Evolutionary conservation across 2,797 vertebrate genomes (phyloP).

Genomic region (Chromis chromis): DNA sequence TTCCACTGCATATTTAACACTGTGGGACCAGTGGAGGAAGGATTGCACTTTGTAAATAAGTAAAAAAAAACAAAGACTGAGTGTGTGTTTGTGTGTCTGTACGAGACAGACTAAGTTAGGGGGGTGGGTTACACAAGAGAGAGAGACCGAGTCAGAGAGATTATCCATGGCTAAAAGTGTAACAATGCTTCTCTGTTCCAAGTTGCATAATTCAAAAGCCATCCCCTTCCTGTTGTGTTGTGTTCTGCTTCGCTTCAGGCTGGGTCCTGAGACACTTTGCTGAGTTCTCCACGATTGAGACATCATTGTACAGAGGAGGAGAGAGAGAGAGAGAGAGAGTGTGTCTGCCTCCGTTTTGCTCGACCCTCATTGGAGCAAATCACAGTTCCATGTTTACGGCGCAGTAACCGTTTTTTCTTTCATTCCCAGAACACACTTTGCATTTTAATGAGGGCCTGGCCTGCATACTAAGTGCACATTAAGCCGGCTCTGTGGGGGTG

Average conservation of each 20-base stretch:
- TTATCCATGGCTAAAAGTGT: constrained; percentile 71
- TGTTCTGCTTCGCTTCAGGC: constrained; percentile 58
- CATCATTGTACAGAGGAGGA: constrained; percentile 48
- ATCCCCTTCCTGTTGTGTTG: constrained; percentile 47
- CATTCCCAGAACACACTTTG: constrained; percentile 75
- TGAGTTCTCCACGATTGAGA: constrained; percentile 56
- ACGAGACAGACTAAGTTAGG: neutral
- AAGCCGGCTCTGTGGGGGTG: constrained; percentile 68
- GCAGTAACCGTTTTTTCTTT: constrained; percentile 33
- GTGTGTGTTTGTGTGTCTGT: constrained; percentile 1
- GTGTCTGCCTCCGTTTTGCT: constrained; percentile 56
- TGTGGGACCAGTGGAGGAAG: constrained; percentile 34
- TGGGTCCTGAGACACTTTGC: constrained; percentile 55
- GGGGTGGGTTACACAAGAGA: constrained; percentile 22
- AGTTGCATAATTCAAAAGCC: constrained; percentile 78
- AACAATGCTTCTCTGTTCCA: constrained; percentile 71
- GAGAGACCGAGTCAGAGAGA: constrained; percentile 41
- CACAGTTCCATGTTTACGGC: constrained; percentile 77
- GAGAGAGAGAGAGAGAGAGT: neutral
- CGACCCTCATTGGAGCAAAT: constrained; percentile 70
- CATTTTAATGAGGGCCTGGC: constrained; percentile 79
- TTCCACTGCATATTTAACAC: constrained; percentile 75
- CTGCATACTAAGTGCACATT: constrained; percentile 82
- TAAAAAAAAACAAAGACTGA: constrained; percentile 55
- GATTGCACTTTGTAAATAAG: constrained; percentile 75